Base-by-base conservation (phyloP, 2,113 vertebrate genomes). In the Poeciliopsis retropinna region DNA sequence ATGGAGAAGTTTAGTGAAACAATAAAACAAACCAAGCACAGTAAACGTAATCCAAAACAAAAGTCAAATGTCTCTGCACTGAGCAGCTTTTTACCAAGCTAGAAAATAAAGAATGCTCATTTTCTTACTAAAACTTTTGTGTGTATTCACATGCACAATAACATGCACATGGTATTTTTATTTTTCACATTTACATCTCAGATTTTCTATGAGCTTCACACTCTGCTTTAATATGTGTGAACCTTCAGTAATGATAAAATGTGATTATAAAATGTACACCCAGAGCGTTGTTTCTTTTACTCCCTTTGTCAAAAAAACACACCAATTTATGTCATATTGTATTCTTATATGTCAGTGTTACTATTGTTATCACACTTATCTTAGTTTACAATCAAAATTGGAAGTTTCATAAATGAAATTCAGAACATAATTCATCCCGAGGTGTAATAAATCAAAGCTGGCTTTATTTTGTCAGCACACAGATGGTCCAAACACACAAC, bases 381-480 rank as follows among this genome's bases (percentile, higher is more conserved):
- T 76, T 60, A 3, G 19, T 79, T 73, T 83, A 69, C 66, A 60
- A 51, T 67, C 41, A 71, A 67, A 83, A 63, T 34, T 60, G 47
- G 73, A 73, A 85, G 77, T 81, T 83, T 82, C 70, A 73, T 83
- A 62, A 75, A 67, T 82, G 85, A 85, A 87, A 85, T 84, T 81
- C 86, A 82, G 83, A 91, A 74, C 61, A 73, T 93, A 92, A 94
- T 91, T 76, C 67, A 70, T 84, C 87, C 81, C 87, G 86, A 92
- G 90, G 89, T 79, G 37, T 80, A 93, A 94, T 94, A 93, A 94
- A 95, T 95, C 94, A 95, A 90, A 91, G 87, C 77, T 65, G 76
- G 85, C 85, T 92, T 92, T 86, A 89, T 85, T 90, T 89, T 94
- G 92, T 93, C 92, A 93, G 91, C 84, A 87, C 72, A 61, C 93